Evolutionary conservation across 2,888 invertebrate genomes (phyloP).

Genomic region (Bibio marci): DNA sequence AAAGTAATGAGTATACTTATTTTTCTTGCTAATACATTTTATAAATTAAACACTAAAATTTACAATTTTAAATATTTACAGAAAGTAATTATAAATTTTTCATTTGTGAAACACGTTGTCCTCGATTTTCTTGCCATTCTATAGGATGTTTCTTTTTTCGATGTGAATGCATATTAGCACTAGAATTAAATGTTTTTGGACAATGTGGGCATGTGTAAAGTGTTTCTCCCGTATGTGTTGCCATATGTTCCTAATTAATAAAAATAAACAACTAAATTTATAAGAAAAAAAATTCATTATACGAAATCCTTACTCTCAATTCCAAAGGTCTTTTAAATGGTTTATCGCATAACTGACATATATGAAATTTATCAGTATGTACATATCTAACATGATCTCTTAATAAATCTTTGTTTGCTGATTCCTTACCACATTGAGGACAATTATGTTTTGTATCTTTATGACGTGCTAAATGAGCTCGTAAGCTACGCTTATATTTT

Average conservation of each 20-base stretch:
- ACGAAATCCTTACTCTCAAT: slow-evolving; percentile 9
- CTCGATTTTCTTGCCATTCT: no score
- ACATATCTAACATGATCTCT: slow-evolving; percentile 25
- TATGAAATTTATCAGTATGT: slow-evolving; percentile 14
- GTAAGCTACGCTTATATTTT: background rate
- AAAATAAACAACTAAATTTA: no score
- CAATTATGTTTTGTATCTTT: background rate
- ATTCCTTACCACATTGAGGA: slow-evolving; percentile 15
- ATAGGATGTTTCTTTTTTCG: slow-evolving; percentile 25
- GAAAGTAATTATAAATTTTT: no score
- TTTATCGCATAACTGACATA: no score
- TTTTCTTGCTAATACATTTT: no score
- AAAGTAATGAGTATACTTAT: no score
- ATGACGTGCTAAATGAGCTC: background rate
- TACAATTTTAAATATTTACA: no score
- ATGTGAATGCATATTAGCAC: slow-evolving; percentile 28
- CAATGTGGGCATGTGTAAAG: slow-evolving; percentile 27
- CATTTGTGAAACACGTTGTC: no score
- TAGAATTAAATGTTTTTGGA: slow-evolving; percentile 27
- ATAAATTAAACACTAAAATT: no score
- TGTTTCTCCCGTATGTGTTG: slow-evolving; percentile 26
- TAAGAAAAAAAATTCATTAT: slow-evolving; percentile 1
- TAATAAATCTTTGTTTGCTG: slow-evolving; percentile 24
- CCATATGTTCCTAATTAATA: slow-evolving; percentile 28
- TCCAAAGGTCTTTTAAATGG: no score